Evolutionary conservation across 2,113 vertebrate species (phyloP).

Genomic region (Halcyon senegalensis): DNA sequence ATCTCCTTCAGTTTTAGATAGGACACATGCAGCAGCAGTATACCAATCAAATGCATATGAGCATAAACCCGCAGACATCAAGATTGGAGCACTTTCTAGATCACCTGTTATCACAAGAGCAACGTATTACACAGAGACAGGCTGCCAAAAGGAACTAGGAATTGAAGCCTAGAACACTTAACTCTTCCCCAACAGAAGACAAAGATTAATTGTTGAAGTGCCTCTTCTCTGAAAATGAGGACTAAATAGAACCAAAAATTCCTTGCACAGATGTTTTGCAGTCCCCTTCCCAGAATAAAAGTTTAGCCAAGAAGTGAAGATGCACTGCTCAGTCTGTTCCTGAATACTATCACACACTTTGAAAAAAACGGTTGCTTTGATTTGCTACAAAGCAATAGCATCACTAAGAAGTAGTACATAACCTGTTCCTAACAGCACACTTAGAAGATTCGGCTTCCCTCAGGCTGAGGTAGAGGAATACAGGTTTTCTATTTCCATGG

Average conservation of each 20-base stretch:
- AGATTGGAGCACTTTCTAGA: slow-evolving; percentile 86
- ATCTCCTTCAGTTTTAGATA: slow-evolving; percentile 85
- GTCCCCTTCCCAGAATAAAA: neutral
- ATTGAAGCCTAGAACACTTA: neutral
- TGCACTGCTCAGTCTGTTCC: neutral
- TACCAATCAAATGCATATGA: slow-evolving; percentile 90
- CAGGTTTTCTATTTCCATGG: neutral
- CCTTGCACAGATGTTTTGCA: neutral
- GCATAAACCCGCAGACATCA: slow-evolving; percentile 77
- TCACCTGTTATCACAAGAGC: slow-evolving; percentile 77
- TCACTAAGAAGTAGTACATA: neutral
- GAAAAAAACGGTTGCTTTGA: neutral
- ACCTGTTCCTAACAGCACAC: neutral
- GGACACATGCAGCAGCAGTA: slow-evolving; percentile 89
- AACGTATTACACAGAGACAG: neutral
- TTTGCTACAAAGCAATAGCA: neutral
- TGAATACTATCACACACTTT: neutral
- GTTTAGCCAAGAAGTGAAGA: neutral
- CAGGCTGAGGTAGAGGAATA: neutral
- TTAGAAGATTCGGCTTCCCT: neutral
- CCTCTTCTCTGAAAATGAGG: neutral
- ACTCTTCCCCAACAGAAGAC: neutral
- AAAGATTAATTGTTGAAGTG: neutral
- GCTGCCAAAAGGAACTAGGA: neutral
- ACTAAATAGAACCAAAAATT: neutral